A percentile compares a stretch with the other conserved stretches of the same genome.
Conservation (phyloP, 2,888 invertebrate species). For the Anoplius nigerrimus region DNA sequence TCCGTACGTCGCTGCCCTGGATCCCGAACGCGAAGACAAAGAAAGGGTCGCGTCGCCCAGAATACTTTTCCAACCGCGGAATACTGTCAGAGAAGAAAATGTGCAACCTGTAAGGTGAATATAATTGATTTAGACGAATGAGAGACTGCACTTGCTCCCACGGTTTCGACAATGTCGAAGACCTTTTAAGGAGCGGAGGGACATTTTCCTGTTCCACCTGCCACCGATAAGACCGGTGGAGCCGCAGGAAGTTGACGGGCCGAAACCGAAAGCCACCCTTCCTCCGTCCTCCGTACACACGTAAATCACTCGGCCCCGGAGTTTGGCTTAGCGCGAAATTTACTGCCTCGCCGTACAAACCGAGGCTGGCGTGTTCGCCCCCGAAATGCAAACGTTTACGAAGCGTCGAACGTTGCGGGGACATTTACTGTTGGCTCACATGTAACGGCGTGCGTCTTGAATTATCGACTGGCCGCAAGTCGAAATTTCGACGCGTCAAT, state of each 20-base stretch:
- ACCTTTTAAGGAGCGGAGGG: not conserved
- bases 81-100: too few species aligned
- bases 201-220: conserved; percentile 31
- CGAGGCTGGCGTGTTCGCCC: conserved; percentile 40
- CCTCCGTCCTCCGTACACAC: conserved; percentile 51
- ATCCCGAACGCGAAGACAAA: too few species aligned
- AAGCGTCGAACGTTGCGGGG: conserved; percentile 3
- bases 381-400: conserved; percentile 58
- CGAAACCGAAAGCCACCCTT: conserved; percentile 38
- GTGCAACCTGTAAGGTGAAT: too few species aligned
- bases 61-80: too few species aligned
- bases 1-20: too few species aligned
- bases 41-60: too few species aligned
- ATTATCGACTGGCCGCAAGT: too few species aligned
- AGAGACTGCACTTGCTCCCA: too few species aligned
- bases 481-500: too few species aligned
- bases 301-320: conserved; percentile 63
- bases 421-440: too few species aligned
- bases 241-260: conserved; percentile 47
- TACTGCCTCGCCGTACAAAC: conserved; percentile 59
- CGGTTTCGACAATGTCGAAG: too few species aligned
- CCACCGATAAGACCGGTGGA: conserved; percentile 45
- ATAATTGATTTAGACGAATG: too few species aligned
- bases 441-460: not conserved
- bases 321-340: conserved; percentile 67